phyloP scores from a whole-genome alignment of 1,140 invertebrate genomes.

The Caenorhabditis briggsae region DNA sequence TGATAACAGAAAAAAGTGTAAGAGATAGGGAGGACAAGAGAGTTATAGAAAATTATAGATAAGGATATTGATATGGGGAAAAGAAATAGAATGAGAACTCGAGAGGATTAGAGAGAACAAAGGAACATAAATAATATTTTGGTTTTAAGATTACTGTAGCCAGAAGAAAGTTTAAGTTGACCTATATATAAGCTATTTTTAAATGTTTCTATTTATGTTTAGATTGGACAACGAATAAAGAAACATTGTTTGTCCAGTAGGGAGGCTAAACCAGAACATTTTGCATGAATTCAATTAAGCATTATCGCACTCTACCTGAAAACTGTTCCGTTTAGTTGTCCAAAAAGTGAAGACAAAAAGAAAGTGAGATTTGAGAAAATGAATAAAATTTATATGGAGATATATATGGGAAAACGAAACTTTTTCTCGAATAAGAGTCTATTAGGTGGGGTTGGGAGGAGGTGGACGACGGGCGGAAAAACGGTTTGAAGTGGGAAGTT shows the following conservation, averaged over 20 bases:
- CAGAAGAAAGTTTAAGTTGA: not conserved
- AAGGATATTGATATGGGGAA: not conserved
- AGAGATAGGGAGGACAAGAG: not conserved
- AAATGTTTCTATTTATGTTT: slow-evolving; percentile 4
- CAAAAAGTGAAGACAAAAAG: not conserved
- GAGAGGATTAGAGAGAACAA: not conserved
- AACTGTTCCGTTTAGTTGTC: not conserved
- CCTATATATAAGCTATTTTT: not conserved
- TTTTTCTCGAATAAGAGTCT: slow-evolving; percentile 22
- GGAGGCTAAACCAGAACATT: not conserved
- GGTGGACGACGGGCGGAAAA: not conserved
- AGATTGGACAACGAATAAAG: not conserved
- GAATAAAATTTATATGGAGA: not conserved
- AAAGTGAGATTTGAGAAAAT: slow-evolving; percentile 2
- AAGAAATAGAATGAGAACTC: not conserved
- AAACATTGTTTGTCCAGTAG: not conserved
- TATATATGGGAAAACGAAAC: slow-evolving; percentile 8
- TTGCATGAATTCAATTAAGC: not conserved
- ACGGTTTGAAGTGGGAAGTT: slow-evolving; percentile 25
- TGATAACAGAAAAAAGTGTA: not conserved
- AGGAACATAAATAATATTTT: not conserved
- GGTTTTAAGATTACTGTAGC: not conserved
- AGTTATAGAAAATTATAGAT: not conserved
- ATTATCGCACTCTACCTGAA: not conserved
- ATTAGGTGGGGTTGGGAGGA: slow-evolving; percentile 6